Evolutionary conservation across 2,888 invertebrate species (phyloP), one percentile per base, ranked within the genome.

Genomic region (Ypsolopha sequella): DNA sequence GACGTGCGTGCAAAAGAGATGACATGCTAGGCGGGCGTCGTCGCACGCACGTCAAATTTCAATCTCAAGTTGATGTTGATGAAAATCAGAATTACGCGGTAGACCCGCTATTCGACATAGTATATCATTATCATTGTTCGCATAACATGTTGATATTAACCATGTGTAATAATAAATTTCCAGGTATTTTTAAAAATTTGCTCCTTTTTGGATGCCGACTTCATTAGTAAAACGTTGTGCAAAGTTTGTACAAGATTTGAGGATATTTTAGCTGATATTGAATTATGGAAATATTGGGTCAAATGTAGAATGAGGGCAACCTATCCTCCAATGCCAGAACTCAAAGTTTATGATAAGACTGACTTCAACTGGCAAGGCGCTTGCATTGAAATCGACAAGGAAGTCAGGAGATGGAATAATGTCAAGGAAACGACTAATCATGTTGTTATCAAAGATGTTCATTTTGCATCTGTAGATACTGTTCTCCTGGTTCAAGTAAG

Each of bases 171-270:
- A 24, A 13, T 14, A 33, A 45, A 9, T 7, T 87, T 85, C 51
- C 76, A 89, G 89, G 87, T 90, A 59, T 82, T 90, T 58, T 73
- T 90, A 55, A 88, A 90, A 66, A 89, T 90, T 66, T 90, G 89
- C 61, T 88, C 89, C 36, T 89, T 82, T 62, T 59, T 90, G 63
- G 89, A 90, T 68, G 88, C 88, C 54, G 75, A 84, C 58, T 87
- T 88, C 59, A 68, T 90, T 55, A 87, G 87, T 61, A 71, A 85
- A 48, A 81, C 82, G 14, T 65, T 90, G 51, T 80, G 88, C 52
- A 76, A 80, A 63, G 89, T 88, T 6, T 90, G 90, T 66, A 87
- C 78, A 61, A 75, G 89, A 58, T 88, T 90, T 63, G 72, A 88
- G 58, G 72, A 80, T 53, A 89, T 90, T 60, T 69, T 90, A 58